These are phyloP conservation scores for Muschampia plurimacula DNA, from an alignment of 2,888 invertebrate species.

Conservation along the genomic window DNA sequence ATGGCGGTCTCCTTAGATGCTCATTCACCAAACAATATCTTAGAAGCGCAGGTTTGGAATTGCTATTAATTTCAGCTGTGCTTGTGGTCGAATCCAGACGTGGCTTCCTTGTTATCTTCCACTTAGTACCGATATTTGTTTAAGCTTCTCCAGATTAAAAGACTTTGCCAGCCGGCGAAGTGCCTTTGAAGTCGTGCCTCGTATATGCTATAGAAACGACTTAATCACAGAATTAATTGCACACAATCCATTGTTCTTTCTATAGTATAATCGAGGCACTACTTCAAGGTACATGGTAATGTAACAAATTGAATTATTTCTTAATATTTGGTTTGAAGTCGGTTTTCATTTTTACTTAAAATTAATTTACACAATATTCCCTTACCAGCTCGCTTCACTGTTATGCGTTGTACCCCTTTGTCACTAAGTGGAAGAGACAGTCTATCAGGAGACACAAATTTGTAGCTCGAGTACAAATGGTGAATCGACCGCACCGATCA, in stretches of 20 bases:
- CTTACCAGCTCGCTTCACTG: no score
- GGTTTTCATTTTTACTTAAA: no score
- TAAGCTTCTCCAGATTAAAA: not conserved
- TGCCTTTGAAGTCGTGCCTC: no score
- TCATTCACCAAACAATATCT: conserved; percentile 72
- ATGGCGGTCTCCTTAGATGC: conserved; percentile 62
- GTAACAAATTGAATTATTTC: no score
- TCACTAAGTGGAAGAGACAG: conserved; percentile 50
- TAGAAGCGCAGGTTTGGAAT: conserved; percentile 55
- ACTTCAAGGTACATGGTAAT: no score
- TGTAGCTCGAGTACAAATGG: conserved; percentile 81
- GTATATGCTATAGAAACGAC: no score
- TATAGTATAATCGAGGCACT: no score
- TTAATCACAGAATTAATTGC: no score
- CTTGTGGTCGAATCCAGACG: conserved; percentile 74
- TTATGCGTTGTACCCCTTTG: not conserved
- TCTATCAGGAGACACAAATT: conserved; percentile 72
- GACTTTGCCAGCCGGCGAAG: no score
- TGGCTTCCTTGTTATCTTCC: conserved; percentile 57
- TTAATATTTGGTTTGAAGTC: no score
- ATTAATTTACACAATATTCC: no score
- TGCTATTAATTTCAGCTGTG: conserved; percentile 78
- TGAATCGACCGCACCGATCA: conserved; percentile 77
- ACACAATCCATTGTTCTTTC: no score
- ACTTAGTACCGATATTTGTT: conserved; percentile 47